Evolutionary conservation across 2,113 vertebrate species (phyloP), one percentile per base, ranked within the genome.

Genomic region (Ictalurus furcatus): DNA sequence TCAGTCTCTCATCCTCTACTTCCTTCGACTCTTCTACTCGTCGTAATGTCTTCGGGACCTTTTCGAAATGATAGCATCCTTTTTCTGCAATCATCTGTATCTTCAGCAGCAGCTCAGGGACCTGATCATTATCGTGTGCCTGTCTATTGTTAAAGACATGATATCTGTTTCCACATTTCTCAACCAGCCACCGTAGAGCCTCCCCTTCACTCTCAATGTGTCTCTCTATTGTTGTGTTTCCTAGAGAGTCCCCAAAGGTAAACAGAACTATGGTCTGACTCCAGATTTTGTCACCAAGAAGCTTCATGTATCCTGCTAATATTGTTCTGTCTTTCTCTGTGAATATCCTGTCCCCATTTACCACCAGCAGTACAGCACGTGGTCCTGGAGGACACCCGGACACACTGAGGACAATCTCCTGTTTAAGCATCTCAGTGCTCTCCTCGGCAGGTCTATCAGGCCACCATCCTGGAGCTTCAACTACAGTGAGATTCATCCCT

Each of bases 141-240:
- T 40, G 21, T 17, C 23, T 17, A n/a, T 83, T 83, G 81, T 83
- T 37, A 37, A 83, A 37, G 28, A 83, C 81, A 61, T 83, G 54
- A 59, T 83, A 83, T 34, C 81, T 84, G 82, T 84, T 84, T 59
- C 82, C 82, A 44, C 82, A 84, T 56, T 84, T 40, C 19, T 84
- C 82, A 30, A 84, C 58, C 58, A 84, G 59, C 82, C 82, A 63
- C 82, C 44, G 82, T 19, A 84, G 58, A 34, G 19, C 82, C 4
- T 28, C 37, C 9, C 37, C 82, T 44, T 65, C 82, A 30, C 56
- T n/a, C 59, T 84, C 82, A 34, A 84, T 84, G 82, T 84, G 52
- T 34, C 30, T 30, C 58, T 84, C 82, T 12, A 84, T 40, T 3
- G 30, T 34, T 17, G 30, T 84, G 82, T 40, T 34, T 44, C 34